Conservation (phyloP, 1,140 invertebrate species). For the Drosophila santomea region DNA sequence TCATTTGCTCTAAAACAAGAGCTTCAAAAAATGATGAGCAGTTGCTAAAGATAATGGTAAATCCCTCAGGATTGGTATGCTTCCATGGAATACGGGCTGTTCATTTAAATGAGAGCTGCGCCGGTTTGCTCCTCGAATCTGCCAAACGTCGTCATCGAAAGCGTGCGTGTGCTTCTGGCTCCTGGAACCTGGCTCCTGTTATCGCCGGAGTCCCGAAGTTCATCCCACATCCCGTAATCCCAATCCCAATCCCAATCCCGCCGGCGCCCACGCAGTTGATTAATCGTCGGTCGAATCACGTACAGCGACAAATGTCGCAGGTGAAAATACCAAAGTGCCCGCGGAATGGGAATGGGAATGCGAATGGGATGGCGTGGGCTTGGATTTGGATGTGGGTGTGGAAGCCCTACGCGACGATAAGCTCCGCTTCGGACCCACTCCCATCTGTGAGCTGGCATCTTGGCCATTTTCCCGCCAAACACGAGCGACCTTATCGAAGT, state of each 20-base stretch:
- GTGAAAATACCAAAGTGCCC: conserved; percentile 47
- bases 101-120: not conserved
- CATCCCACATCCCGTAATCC: not conserved
- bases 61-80: too few relatives aligned
- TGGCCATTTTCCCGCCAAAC: conserved; percentile 2
- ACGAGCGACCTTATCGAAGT: not conserved
- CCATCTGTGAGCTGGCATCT: not conserved
- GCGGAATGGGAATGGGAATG: not conserved
- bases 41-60: too few relatives aligned
- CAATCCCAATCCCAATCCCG: conserved; percentile 7
- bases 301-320: conserved; percentile 74
- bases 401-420: conserved; percentile 9
- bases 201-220: conserved; percentile 41
- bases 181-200: conserved; percentile 5
- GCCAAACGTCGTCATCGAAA: conserved; percentile 21
- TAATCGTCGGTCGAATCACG: conserved; percentile 73
- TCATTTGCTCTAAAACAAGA: too few relatives aligned
- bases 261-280: conserved; percentile 63
- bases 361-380: not conserved
- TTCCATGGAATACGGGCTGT: too few relatives aligned
- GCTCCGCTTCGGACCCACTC: conserved; percentile 1
- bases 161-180: conserved; percentile 36
- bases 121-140: not conserved
- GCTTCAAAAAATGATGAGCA: not conserved
- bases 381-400: not conserved